Base-by-base conservation (phyloP, 2,888 invertebrate species). In the Aspidapion aeneum region DNA sequence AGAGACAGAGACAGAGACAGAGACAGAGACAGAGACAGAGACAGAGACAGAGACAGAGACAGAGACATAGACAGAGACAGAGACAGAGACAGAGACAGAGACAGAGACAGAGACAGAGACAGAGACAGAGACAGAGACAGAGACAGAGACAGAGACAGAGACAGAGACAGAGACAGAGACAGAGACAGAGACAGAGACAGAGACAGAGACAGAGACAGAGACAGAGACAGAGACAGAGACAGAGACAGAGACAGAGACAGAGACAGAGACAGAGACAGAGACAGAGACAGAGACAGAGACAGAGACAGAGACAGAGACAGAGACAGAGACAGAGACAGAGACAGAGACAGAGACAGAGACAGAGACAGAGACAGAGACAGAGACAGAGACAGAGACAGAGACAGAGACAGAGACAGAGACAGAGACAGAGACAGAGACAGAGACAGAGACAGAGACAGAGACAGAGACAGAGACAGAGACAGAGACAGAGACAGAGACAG, bases 211-310 rank as follows among this genome's bases (percentile, higher is more conserved):
- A 61, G 49, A 61, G 55, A 61, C 18, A 61, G 17, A 61, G 61
- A 61, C 48, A 61, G 49, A 61, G 55, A 61, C 18, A 61, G 18
- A 61, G 61, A 61, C 48, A 61, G 49, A 61, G 55, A 61, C 18
- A 61, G 18, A 61, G 61, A 61, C 48, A 61, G 49, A 61, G 55
- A 61, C 18, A 61, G 18, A 61, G 61, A 61, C 55, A 61, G 49
- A 61, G 55, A 61, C 22, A 61, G 18, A 61, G 61, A 61, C 55
- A 61, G 49, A 61, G 55, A 61, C 22, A 61, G 18, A 61, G 61
- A 61, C 55, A 61, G 49, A 61, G 55, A 61, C 22, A 61, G 18
- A 61, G 61, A 61, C 55, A 61, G 49, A 61, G 55, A 61, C 22
- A 61, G 18, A 61, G 61, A 61, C 55, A 61, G 49, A 61, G 55